Conservation (phyloP, 2,113 vertebrate species). For the Daboia siamensis region DNA sequence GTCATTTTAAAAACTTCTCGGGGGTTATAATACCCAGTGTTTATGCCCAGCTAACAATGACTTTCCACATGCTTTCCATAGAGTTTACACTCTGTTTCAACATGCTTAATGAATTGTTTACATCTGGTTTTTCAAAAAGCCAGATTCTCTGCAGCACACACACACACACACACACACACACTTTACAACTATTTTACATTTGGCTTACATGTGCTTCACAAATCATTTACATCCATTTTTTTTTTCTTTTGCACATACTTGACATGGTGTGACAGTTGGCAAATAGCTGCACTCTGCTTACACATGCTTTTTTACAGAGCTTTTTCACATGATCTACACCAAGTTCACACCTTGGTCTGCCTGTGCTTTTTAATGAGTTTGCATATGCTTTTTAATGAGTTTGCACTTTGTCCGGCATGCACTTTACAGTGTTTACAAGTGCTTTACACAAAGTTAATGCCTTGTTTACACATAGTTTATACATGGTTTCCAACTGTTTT, state of each 20-base stretch:
- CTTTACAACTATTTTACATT: constrained; percentile 33
- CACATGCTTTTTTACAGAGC: constrained; percentile 33
- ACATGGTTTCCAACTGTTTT: background rate
- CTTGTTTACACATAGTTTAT: constrained; percentile 17
- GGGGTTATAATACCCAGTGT: background rate
- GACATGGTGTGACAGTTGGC: constrained; percentile 21
- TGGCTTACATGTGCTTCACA: constrained; percentile 25
- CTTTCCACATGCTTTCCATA: constrained; percentile 15
- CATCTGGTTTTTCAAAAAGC: background rate
- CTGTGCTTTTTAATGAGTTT: constrained; percentile 29
- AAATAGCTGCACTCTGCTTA: constrained; percentile 15
- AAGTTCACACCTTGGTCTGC: constrained; percentile 19
- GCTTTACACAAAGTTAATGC: constrained; percentile 28
- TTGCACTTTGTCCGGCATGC: constrained; percentile 15
- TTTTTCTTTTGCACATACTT: constrained; percentile 27
- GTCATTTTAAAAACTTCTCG: background rate
- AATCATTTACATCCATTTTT: constrained; percentile 22
- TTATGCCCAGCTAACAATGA: background rate
- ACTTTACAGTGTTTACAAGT: constrained; percentile 31
- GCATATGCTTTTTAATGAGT: constrained; percentile 24
- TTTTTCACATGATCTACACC: constrained; percentile 18
- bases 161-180: background rate
- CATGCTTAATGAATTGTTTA: constrained; percentile 10
- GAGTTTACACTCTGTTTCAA: constrained; percentile 19
- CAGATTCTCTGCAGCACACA: background rate